These are phyloP conservation scores for Onychorhynchus coronatus DNA, from an alignment of 2,113 vertebrate species.

Conservation along the genomic window DNA sequence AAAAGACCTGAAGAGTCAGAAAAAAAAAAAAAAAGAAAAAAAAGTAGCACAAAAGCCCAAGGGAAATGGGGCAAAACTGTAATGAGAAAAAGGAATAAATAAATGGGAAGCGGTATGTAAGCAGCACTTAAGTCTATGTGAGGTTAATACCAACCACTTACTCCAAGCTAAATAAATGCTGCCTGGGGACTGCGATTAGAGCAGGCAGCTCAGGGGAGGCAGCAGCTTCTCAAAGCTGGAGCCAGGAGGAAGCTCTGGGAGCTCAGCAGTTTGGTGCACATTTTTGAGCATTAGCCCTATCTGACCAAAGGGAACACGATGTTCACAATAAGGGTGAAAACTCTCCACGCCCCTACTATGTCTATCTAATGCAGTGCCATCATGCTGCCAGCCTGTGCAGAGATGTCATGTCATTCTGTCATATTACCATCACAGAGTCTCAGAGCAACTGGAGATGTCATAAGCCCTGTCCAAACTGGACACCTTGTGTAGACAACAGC, in stretches of 20 bases:
- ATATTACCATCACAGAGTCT: background rate
- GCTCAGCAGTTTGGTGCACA: background rate
- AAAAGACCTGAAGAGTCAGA: background rate
- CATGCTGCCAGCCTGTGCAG: background rate
- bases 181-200: conserved; percentile 14
- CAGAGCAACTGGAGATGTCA: background rate
- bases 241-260: background rate
- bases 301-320: background rate
- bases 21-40: no score
- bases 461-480: background rate
- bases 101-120: background rate
- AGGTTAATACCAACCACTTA: conserved; percentile 38
- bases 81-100: conserved; percentile 40
- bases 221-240: background rate
- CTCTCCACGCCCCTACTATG: background rate
- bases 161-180: conserved; percentile 32
- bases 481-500: background rate
- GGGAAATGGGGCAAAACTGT: background rate
- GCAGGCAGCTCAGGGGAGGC: background rate
- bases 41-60: background rate
- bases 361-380: background rate
- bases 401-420: background rate
- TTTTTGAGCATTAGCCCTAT: background rate
- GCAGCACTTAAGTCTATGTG: conserved; percentile 7
- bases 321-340: background rate